Conservation (phyloP, 2,113 vertebrate species). For the Mugil cephalus region DNA sequence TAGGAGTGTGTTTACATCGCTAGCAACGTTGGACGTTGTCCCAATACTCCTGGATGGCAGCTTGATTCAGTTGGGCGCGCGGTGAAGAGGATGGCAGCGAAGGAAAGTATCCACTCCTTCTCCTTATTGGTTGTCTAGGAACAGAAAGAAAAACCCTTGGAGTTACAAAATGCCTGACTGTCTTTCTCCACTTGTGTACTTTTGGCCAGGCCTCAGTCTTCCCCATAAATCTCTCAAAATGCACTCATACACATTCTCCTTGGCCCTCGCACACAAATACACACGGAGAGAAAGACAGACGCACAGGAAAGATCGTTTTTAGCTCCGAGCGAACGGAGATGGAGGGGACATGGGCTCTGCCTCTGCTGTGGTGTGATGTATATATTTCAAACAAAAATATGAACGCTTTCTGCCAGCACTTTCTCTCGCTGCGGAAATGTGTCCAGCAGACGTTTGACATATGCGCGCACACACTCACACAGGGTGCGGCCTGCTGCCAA, state of each 20-base stretch:
- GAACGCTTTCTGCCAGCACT: slow-evolving; percentile 52
- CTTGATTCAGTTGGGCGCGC: slow-evolving; percentile 53
- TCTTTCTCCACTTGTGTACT: slow-evolving; percentile 56
- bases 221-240: slow-evolving; percentile 59
- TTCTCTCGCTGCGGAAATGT: slow-evolving; percentile 60
- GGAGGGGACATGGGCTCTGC: slow-evolving; percentile 26
- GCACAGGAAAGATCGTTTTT: slow-evolving; percentile 47
- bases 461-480: slow-evolving; percentile 33
- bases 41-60: slow-evolving; percentile 64
- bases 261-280: slow-evolving; percentile 14
- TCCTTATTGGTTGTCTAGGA: slow-evolving; percentile 51
- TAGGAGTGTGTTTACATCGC: slow-evolving; percentile 68
- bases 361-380: slow-evolving; percentile 51
- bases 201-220: slow-evolving; percentile 32
- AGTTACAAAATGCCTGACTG: slow-evolving; percentile 29
- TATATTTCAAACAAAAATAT: slow-evolving; percentile 66
- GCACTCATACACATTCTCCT: slow-evolving; percentile 22
- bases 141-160: slow-evolving; percentile 30
- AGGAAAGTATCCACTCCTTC: slow-evolving; percentile 38
- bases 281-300: slow-evolving; percentile 31
- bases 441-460: slow-evolving; percentile 56
- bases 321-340: slow-evolving; percentile 23
- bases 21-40: slow-evolving; percentile 40
- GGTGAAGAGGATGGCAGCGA: slow-evolving; percentile 46
- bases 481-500: slow-evolving; percentile 60